A percentile compares a stretch with the other conserved stretches of the same genome.
Evolutionary conservation across 2,113 vertebrate genomes (phyloP).

Genomic region (Phalacrocorax brasilianus): DNA sequence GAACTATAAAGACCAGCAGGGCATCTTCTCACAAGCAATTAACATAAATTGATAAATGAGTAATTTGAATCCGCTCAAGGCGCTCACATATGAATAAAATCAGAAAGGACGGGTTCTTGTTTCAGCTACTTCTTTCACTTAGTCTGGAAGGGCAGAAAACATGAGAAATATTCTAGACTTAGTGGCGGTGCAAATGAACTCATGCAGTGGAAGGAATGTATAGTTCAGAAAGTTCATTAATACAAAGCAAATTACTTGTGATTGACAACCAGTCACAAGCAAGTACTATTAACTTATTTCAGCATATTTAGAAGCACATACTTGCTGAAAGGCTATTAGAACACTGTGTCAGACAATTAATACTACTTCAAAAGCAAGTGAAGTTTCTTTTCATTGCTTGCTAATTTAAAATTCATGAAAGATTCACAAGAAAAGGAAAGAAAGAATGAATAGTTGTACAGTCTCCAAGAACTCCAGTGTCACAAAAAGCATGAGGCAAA

Average conservation of each 20-base stretch:
- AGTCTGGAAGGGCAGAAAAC: conserved; percentile 67
- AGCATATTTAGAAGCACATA: conserved; percentile 58
- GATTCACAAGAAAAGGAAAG: conserved; percentile 23
- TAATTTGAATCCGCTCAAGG: conserved; percentile 82
- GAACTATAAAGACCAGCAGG: conserved; percentile 86
- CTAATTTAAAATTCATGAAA: conserved; percentile 71
- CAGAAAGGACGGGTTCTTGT: conserved; percentile 72
- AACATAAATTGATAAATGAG: conserved; percentile 91
- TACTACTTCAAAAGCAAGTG: conserved; percentile 53
- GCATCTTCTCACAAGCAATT: conserved; percentile 91
- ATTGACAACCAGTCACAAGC: conserved; percentile 65
- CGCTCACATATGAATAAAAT: conserved; percentile 81
- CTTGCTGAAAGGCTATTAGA: conserved; percentile 64
- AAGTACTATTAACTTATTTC: conserved; percentile 50
- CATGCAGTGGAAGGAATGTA: conserved; percentile 57
- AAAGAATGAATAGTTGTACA: conserved; percentile 37
- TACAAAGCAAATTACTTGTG: conserved; percentile 66
- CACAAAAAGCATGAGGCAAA: conserved; percentile 50
- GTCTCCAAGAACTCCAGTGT: conserved; percentile 29
- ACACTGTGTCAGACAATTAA: conserved; percentile 66
- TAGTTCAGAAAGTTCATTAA: conserved; percentile 68
- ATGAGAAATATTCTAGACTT: conserved; percentile 59
- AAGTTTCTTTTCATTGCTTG: conserved; percentile 43
- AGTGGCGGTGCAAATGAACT: conserved; percentile 47
- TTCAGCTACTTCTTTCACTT: conserved; percentile 68